Conservation (phyloP, 2,888 invertebrate species). For the Dorcus hopei region DNA sequence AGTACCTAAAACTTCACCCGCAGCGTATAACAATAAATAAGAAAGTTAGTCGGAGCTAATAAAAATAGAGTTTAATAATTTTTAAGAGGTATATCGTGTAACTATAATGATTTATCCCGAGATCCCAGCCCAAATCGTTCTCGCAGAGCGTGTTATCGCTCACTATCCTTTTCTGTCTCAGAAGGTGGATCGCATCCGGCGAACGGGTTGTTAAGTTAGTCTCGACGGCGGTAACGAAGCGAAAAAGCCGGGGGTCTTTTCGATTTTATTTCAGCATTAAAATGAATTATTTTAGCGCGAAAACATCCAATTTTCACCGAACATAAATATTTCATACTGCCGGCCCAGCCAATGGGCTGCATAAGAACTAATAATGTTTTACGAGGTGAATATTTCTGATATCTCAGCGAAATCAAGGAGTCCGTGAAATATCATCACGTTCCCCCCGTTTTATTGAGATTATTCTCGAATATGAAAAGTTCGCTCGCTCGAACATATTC, state of each 20-base stretch:
- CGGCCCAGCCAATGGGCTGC: not conserved
- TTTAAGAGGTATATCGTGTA: too few relatives aligned
- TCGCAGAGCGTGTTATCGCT: too few relatives aligned
- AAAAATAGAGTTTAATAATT: too few relatives aligned
- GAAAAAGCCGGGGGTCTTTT: not conserved
- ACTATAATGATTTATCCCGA: too few relatives aligned
- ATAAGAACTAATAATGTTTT: slow-evolving; percentile 1
- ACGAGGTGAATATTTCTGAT: slow-evolving; percentile 1
- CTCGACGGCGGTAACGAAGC: not conserved
- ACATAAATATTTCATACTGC: not conserved
- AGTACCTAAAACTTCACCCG: too few relatives aligned
- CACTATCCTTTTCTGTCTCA: too few relatives aligned
- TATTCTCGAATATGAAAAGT: not conserved
- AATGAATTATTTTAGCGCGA: not conserved
- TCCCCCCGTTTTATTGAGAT: not conserved
- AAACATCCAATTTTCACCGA: slow-evolving; percentile 3
- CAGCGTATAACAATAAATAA: too few relatives aligned
- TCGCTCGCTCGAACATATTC: too few relatives aligned
- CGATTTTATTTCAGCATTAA: slow-evolving; percentile 1
- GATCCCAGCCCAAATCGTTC: too few relatives aligned
- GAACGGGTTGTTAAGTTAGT: too few relatives aligned
- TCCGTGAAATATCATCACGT: not conserved
- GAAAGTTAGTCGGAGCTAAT: too few relatives aligned
- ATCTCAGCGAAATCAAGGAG: not conserved
- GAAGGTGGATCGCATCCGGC: too few relatives aligned